phyloP scores from a whole-genome alignment of 1,140 invertebrate genomes.

The Mycetomoellerius zeteki region DNA sequence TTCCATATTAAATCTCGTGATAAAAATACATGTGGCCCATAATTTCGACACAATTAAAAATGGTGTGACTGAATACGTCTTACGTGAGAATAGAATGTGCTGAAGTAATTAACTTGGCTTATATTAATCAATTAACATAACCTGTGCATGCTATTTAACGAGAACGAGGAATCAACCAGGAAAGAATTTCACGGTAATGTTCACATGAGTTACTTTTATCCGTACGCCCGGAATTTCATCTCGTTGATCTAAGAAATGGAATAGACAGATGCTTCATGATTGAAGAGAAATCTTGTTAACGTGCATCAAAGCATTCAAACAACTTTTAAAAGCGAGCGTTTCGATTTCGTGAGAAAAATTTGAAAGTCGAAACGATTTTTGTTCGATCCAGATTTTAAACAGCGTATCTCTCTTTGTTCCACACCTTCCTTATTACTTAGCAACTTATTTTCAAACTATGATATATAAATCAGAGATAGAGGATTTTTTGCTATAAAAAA shows the following conservation, averaged over 20 bases:
- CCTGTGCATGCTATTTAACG: conserved; percentile 58
- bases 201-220: conserved; percentile 32
- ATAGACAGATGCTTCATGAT: conserved; percentile 15
- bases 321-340: not conserved
- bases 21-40: not conserved
- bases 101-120: conserved; percentile 58
- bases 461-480: not conserved
- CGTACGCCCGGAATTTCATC: conserved; percentile 13
- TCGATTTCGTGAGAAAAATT: conserved; percentile 50
- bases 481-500: not conserved
- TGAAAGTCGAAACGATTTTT: conserved; percentile 35
- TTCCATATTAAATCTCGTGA: not conserved
- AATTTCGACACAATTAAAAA: conserved; percentile 16
- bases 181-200: conserved; percentile 29
- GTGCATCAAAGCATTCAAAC: not conserved
- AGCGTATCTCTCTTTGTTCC: not conserved
- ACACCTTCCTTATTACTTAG: not conserved
- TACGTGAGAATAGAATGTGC: conserved; percentile 53
- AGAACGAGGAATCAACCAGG: conserved; percentile 16
- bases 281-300: conserved; percentile 27
- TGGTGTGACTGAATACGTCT: not conserved
- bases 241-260: conserved; percentile 35
- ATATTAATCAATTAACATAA: conserved; percentile 38
- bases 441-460: not conserved
- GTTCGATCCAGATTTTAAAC: not conserved